Evolutionary conservation across 2,113 vertebrate species (phyloP).

Genomic region (Synchiropus splendidus): DNA sequence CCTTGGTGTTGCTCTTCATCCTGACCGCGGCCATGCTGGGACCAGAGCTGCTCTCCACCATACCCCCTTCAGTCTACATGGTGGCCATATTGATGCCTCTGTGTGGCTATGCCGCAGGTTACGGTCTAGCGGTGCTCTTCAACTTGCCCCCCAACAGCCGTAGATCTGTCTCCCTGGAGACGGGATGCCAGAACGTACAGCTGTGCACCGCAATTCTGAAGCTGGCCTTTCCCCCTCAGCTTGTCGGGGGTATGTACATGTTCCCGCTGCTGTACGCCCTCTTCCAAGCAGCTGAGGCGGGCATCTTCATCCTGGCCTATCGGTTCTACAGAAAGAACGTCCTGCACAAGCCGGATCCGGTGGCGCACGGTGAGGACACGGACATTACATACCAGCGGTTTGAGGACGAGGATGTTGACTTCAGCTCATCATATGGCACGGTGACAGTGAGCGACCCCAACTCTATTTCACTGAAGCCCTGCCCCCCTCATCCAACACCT

Average conservation of each 20-base stretch:
- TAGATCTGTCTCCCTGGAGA: slow-evolving; percentile 87
- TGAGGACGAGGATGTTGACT: slow-evolving; percentile 76
- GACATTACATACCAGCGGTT: slow-evolving; percentile 86
- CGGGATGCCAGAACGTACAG: slow-evolving; percentile 95
- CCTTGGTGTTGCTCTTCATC: slow-evolving; percentile 88
- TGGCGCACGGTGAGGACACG: slow-evolving; percentile 72
- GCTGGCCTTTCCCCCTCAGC: slow-evolving; percentile 83
- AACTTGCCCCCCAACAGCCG: slow-evolving; percentile 80
- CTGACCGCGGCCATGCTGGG: slow-evolving; percentile 91
- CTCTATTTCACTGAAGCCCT: slow-evolving; percentile 65
- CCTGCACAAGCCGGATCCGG: slow-evolving; percentile 72
- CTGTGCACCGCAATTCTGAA: slow-evolving; percentile 96
- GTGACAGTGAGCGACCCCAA: slow-evolving; percentile 70
- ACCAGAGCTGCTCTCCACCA: slow-evolving; percentile 81
- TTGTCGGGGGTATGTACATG: slow-evolving; percentile 93
- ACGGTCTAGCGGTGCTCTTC: slow-evolving; percentile 80
- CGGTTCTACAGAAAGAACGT: slow-evolving; percentile 78
- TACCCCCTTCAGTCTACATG: slow-evolving; percentile 82
- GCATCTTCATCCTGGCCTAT: slow-evolving; percentile 84
- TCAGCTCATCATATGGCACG: slow-evolving; percentile 80
- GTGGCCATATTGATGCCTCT: slow-evolving; percentile 89
- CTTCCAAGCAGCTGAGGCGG: slow-evolving; percentile 90
- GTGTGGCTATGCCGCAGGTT: slow-evolving; percentile 82
- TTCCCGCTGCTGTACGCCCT: slow-evolving; percentile 93
- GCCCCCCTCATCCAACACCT: slow-evolving; percentile 53